These are phyloP conservation scores for Mystacornis crossleyi DNA, from an alignment of 2,113 vertebrate genomes.

Conservation along the genomic window DNA sequence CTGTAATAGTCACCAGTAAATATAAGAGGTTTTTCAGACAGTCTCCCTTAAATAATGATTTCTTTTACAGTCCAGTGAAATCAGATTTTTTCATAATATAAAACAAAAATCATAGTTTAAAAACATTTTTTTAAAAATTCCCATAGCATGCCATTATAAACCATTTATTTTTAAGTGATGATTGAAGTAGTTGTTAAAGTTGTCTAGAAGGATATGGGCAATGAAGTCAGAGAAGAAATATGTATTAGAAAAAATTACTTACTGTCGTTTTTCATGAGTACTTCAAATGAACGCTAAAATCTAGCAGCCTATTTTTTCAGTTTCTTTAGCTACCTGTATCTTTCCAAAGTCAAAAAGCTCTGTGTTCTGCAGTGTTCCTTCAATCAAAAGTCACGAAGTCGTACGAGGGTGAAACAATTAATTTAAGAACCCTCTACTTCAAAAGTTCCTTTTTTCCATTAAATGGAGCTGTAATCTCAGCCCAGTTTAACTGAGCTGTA, in stretches of 20 bases:
- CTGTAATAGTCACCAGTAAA: not conserved
- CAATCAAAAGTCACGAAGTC: accelerated
- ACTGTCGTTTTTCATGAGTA: not conserved
- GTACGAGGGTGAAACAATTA: not conserved
- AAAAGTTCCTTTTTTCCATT: not conserved
- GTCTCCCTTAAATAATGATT: not conserved
- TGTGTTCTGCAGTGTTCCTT: not conserved
- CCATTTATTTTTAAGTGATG: not conserved
- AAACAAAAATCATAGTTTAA: not conserved
- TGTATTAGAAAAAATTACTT: not conserved
- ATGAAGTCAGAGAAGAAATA: not conserved
- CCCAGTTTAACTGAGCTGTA: not conserved
- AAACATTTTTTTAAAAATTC: accelerated
- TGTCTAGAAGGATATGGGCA: not conserved
- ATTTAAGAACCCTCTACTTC: not conserved
- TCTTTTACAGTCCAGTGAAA: not conserved
- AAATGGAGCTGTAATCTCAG: not conserved
- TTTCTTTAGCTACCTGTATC: not conserved
- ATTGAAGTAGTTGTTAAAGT: not conserved
- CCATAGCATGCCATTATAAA: not conserved
- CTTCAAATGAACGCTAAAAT: not conserved
- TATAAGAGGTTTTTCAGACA: not conserved
- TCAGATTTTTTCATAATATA: not conserved
- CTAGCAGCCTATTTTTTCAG: not conserved
- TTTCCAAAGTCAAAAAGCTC: not conserved